Percentiles rank a stretch among this genome's conserved stretches.
phyloP scores from a whole-genome alignment of 2,888 invertebrate genomes.

The Apamea crenata region DNA sequence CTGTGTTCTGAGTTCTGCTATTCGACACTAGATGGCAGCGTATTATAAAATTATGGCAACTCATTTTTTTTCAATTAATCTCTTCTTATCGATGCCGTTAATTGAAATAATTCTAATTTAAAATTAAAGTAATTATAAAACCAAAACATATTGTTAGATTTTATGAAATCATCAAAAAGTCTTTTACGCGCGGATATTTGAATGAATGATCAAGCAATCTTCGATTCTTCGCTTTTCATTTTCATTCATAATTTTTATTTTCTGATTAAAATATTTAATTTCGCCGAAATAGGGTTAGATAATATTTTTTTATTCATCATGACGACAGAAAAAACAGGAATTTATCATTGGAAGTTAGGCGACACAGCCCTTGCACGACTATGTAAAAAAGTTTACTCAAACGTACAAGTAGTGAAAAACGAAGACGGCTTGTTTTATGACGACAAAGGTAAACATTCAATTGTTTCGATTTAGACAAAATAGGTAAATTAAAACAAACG shows the following conservation, averaged over 20 bases:
- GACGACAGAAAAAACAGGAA: constrained; percentile 72
- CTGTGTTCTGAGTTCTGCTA: constrained; percentile 54
- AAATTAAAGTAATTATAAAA: not conserved
- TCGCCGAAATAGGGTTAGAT: constrained; percentile 9
- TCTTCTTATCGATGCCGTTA: not conserved
- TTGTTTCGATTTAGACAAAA: constrained; percentile 43
- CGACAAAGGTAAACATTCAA: constrained; percentile 79
- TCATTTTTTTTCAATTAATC: not conserved
- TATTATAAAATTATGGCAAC: too few species aligned
- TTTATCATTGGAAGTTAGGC: constrained; percentile 86
- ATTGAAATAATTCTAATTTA: not conserved
- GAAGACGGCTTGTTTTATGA: constrained; percentile 85
- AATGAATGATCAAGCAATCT: constrained; percentile 43
- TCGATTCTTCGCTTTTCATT: too few species aligned
- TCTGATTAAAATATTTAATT: not conserved
- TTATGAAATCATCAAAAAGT: not conserved
- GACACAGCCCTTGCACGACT: constrained; percentile 84
- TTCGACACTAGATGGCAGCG: constrained; percentile 70
- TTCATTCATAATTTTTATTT: constrained; percentile 17
- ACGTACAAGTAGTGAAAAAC: constrained; percentile 84
- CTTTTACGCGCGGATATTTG: constrained; percentile 57
- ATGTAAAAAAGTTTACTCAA: constrained; percentile 83
- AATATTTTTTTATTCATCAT: constrained; percentile 23
- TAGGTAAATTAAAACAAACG: constrained; percentile 31
- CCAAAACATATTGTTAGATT: not conserved